phyloP scores from a whole-genome alignment of 2,797 vertebrate species.

The Danio tinwini region DNA sequence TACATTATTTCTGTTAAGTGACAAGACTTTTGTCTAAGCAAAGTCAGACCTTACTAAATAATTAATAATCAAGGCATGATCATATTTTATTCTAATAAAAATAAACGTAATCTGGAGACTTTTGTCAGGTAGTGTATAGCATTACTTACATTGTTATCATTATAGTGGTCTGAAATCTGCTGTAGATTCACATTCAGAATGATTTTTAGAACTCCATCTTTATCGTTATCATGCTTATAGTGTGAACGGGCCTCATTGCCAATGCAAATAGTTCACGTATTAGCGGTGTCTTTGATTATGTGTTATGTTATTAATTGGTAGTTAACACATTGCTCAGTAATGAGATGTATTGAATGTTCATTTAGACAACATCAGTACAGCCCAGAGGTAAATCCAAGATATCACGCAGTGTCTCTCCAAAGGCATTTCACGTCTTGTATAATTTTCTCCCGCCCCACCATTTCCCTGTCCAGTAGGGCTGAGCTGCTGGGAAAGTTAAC shows the following conservation, averaged over 20 bases:
- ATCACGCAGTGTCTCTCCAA: slow-evolving; percentile 11
- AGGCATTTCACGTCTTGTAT: slow-evolving; percentile 30
- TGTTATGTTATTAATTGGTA: slow-evolving; percentile 11
- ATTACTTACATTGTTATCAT: too few relatives aligned
- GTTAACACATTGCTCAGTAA: slow-evolving; percentile 7
- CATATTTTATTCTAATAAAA: too few relatives aligned
- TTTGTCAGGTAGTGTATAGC: too few relatives aligned
- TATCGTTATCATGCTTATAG: slow-evolving; percentile 13
- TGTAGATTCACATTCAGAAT: too few relatives aligned
- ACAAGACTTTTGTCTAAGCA: too few relatives aligned
- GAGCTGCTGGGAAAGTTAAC: slow-evolving; percentile 73
- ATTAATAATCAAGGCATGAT: too few relatives aligned
- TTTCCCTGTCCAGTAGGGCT: slow-evolving; percentile 58
- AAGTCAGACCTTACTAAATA: too few relatives aligned
- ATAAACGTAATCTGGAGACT: too few relatives aligned
- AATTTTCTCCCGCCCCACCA: slow-evolving; percentile 9
- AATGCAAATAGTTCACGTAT: slow-evolving; percentile 29
- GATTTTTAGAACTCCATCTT: too few relatives aligned
- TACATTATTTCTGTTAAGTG: too few relatives aligned
- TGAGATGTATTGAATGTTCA: slow-evolving; percentile 20
- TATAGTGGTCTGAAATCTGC: too few relatives aligned
- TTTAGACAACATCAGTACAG: slow-evolving; percentile 1
- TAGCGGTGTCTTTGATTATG: slow-evolving; percentile 62
- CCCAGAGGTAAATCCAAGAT: slow-evolving; percentile 24
- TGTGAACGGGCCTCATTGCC: slow-evolving; percentile 70